Base-by-base conservation (phyloP, 2,797 vertebrate genomes). In the Acanthis flammea region DNA sequence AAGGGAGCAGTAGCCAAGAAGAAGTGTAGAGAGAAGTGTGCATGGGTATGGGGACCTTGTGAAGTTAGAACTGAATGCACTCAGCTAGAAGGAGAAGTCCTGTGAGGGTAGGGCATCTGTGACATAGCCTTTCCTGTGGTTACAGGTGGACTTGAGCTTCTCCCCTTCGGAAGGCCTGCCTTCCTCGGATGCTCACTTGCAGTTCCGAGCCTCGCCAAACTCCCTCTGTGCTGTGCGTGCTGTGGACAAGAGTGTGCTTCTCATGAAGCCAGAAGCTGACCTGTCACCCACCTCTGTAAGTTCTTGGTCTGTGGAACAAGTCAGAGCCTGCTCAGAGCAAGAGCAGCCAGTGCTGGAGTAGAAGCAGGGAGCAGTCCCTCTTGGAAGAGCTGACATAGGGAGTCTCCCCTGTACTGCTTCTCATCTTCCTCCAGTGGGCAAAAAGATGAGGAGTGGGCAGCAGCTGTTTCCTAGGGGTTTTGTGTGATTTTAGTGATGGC, bases 181-280 rank as follows among this genome's bases (percentile, higher is more conserved):
- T 2, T 98, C 97, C 9, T 98, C 97, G 2, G 75, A 91, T 18
- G 95, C 97, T 22, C 95, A 70, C 2, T 96, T 99, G 75, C 96
- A 37, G 9, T 95, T 99, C 45, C 92, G 72, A 61, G 98, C 99
- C 45, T 94, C 97, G 2, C 98, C 98, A 0, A 97, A 97, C 21
- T 99, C 99, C 6, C 74, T 99, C 65, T 99, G 99, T 5, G 99
- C 98, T 0, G 93, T 99, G 30, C 96, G 98, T 22, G 99, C 98
- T 13, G 98, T 99, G n/a, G 99, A 99, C 96, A 98, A 98, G 89
- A 99, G 99, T 0, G 76, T 99, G 79, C 97, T 99, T 21, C 97
- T 99, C 80, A 88, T 98, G 96, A 97, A 96, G 74, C 61, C 98
- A 0, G 98, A 99, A 91, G 85, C 97, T 11, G 98, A 99, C 15